Evolutionary conservation across 2,888 invertebrate genomes (phyloP), one percentile per base, ranked within the genome.

Genomic region (Oscheius myriophilus): DNA sequence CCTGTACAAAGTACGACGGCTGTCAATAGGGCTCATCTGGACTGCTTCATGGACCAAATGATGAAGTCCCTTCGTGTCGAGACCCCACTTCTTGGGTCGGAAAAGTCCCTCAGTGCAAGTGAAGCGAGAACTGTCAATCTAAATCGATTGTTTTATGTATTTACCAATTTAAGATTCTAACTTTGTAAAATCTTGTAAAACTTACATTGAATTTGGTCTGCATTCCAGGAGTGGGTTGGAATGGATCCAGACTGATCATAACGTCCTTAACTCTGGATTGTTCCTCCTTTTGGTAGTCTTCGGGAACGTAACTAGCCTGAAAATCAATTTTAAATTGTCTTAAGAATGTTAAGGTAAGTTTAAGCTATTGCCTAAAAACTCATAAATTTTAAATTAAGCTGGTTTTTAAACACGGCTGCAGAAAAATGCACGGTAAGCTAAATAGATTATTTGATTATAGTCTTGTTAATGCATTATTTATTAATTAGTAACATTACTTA

Each of bases 1-100:
- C 84, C 73, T 74, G 76, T 84, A 83, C 7, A 86, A 72, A 0
- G 71, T 81, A 42, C 85, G 87, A n/a, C 90, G 84, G 63, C 89
- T 87, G 84, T 91, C 90, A 83, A 91, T 89, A n/a, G 90, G 89
- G 76, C 90, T 89, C 65, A 88, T 89, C 83, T 89, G 89, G 61
- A 90, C 88, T 26, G 90, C 90, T 71, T 89, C 89, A 82, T 88
- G 88, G 25, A 91, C 87, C 70, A 90, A 86, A 75, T 89, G 89
- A 69, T 89, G 90, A 21, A 91, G 83, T 45, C 89, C 89, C 61
- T 89, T 75, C 75, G 89, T 88, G 82, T 91, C 90, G 77, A 90
- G 87, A 26, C 90, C 90, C 89, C 90, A 90, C 59, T 88, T 83
- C 63, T 89, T 89, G 6, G 89, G 89, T 75, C 90, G 88, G 84